Evolutionary conservation across 2,888 invertebrate species (phyloP).

Genomic region (Ornithoptera priamus): DNA sequence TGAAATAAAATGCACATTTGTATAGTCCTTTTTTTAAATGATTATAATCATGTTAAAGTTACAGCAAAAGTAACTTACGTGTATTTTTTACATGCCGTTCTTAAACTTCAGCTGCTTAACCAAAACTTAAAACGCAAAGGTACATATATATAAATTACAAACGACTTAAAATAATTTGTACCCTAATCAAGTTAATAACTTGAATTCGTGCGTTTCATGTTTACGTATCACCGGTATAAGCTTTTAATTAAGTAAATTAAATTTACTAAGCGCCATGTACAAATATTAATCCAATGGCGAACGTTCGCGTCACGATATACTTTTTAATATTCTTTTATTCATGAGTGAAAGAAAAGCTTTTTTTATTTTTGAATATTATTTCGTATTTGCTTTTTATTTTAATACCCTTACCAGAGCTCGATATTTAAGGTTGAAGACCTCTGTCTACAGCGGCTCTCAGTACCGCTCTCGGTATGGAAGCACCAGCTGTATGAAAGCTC

Average conservation of each 20-base stretch:
- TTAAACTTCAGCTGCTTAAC: no score
- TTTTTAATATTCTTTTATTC: not conserved
- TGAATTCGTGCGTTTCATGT: slow-evolving; percentile 10
- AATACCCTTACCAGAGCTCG: no score
- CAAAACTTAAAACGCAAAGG: not conserved
- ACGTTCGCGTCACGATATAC: not conserved
- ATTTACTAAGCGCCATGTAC: slow-evolving; percentile 6
- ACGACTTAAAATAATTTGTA: slow-evolving; percentile 12
- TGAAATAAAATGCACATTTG: no score
- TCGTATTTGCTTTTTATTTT: no score
- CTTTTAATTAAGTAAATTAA: slow-evolving; percentile 24
- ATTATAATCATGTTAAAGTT: no score
- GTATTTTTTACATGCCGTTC: no score
- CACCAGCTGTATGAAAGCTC: no score
- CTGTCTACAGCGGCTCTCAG: no score
- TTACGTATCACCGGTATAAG: slow-evolving; percentile 11
- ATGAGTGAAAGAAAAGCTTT: not conserved
- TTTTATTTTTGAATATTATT: not conserved
- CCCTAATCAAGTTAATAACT: slow-evolving; percentile 18
- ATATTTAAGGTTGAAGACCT: no score
- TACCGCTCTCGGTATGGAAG: no score
- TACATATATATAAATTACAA: not conserved
- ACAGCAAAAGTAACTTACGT: no score
- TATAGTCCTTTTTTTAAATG: no score
- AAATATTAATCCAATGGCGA: slow-evolving; percentile 6